Evolutionary conservation across 1,140 invertebrate genomes (phyloP).

Genomic region (Ips nitidus): DNA sequence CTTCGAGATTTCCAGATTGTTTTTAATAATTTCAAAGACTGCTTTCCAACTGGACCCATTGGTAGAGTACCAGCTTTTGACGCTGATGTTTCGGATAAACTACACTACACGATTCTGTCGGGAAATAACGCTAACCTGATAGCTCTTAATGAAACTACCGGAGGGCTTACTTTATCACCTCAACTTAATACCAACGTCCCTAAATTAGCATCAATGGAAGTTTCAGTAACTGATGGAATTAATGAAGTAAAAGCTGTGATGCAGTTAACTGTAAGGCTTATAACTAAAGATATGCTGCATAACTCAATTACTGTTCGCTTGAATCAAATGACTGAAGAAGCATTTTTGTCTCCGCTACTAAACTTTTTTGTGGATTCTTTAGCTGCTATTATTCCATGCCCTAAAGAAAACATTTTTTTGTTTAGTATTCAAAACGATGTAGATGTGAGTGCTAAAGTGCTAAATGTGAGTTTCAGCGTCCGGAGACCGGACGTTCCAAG

Average conservation of each 20-base stretch:
- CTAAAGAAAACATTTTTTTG: constrained; percentile 89
- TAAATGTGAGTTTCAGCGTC: constrained; percentile 96
- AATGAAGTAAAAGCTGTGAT: constrained; percentile 90
- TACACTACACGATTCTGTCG: constrained; percentile 79
- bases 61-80: constrained; percentile 91
- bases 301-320: constrained; percentile 94
- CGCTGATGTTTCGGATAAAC: constrained; percentile 86
- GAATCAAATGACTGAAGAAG: constrained; percentile 90
- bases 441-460: constrained; percentile 80
- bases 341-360: constrained; percentile 88
- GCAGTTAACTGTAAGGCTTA: constrained; percentile 83
- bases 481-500: constrained; percentile 72
- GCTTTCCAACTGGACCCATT: constrained; percentile 87
- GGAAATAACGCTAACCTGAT: constrained; percentile 94
- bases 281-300: constrained; percentile 92
- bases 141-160: constrained; percentile 78
- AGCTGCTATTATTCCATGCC: constrained; percentile 88
- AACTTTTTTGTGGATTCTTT: constrained; percentile 90
- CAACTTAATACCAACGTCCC: constrained; percentile 96
- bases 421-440: constrained; percentile 94
- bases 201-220: constrained; percentile 89
- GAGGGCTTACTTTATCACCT: constrained; percentile 85
- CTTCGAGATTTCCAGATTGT: constrained; percentile 86
- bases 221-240: constrained; percentile 89
- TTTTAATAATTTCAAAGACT: constrained; percentile 95